Base-by-base conservation (phyloP, 2,888 invertebrate genomes). In the Cataglyphis altisquamis region DNA sequence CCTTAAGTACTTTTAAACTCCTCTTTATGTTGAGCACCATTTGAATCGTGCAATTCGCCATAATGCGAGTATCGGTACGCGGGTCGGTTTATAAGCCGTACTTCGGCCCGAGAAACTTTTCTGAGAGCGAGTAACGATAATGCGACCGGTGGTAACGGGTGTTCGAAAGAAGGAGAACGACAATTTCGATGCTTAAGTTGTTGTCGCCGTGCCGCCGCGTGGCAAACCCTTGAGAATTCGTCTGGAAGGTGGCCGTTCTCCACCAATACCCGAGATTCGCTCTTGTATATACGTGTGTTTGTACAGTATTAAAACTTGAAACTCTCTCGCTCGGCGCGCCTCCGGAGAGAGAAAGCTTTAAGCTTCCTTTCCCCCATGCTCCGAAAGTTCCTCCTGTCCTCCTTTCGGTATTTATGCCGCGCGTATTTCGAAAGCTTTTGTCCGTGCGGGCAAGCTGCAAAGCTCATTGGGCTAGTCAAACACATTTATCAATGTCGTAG, bases 221-320 rank as follows among this genome's bases (percentile, higher is more conserved):
- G 84, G 84, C 36, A 88, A 85, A 77, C 70, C 84, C 74, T 62
- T 10, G 86, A 84, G 86, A 66, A 87, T 87, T 89, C 81, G 72
- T 39, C 84, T 41, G 29, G 21, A 39, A 52, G 45, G 12, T 57
- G 63, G n/a, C 72, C 52, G 41, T 63, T 52, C 63, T 67, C 57
- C 70, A 41, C 48, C 82, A 57, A 68, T 66, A 48, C 60, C 70
- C 55, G 41, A 73, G 89, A 87, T 88, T 87, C 78, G 80, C 77
- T 73, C 72, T 82, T 82, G 83, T 84, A n/a, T 52, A 83, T 52
- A 83, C 84, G 84, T 86, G 88, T 90, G 83, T 89, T 90, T 89
- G 89, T 89, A 86, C 84, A 85, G 90, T 82, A 90, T 90, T 90
- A 89, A 90, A 90, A 88, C 87, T 90, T 88, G 84, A 88, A 88